Percentiles rank a stretch among this genome's conserved stretches.
phyloP scores from a whole-genome alignment of 2,888 invertebrate species.

The Cephus spinipes region DNA sequence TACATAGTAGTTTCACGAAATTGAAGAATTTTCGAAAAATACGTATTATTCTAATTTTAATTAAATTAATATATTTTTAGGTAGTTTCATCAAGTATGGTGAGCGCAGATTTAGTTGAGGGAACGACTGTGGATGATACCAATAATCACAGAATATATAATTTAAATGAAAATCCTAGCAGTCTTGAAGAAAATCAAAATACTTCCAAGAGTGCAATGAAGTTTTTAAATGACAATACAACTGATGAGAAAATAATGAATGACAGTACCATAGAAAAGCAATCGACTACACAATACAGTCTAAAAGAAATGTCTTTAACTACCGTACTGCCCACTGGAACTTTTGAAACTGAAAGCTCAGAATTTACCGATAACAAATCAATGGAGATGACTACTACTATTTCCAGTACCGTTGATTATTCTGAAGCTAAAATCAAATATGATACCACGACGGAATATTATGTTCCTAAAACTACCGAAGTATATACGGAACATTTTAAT shows the following conservation, averaged over 20 bases:
- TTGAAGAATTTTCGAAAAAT: neutral
- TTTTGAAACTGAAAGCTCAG: neutral
- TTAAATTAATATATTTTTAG: neutral
- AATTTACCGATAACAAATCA: neutral
- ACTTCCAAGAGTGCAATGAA: slow-evolving; percentile 12
- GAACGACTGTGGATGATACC: neutral
- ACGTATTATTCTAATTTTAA: neutral
- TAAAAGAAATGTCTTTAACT: neutral
- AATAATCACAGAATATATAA: neutral
- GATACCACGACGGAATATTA: neutral
- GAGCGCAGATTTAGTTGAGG: neutral
- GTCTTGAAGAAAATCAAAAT: slow-evolving; percentile 7
- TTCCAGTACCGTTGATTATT: neutral
- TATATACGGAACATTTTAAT: neutral
- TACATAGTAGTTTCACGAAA: neutral
- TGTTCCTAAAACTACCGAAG: neutral
- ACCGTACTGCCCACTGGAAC: neutral
- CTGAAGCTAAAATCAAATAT: neutral
- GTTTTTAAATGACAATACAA: slow-evolving; percentile 10
- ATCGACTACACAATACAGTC: neutral
- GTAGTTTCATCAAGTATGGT: neutral
- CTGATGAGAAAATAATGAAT: neutral
- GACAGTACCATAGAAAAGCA: neutral
- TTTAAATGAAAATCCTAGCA: neutral
- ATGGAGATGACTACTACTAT: neutral